A percentile compares a stretch with the other conserved stretches of the same genome.
These are phyloP conservation scores for Sapajus apella DNA, from an alignment of 2,113 vertebrate genomes.

Conservation along the genomic window DNA sequence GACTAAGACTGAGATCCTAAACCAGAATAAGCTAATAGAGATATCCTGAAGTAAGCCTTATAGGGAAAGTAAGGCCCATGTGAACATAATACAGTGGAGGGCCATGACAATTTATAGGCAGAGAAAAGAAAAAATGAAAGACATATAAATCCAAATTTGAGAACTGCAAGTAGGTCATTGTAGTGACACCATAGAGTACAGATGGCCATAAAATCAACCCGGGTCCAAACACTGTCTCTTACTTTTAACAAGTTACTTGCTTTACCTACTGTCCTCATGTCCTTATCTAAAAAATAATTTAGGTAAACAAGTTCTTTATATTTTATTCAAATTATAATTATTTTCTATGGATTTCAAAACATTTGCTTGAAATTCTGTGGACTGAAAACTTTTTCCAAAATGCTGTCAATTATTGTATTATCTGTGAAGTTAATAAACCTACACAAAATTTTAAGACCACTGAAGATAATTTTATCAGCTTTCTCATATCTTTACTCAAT, in stretches of 20 bases:
- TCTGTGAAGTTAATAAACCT: not conserved
- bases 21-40: not conserved
- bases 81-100: not conserved
- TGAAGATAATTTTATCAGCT: not conserved
- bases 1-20: not conserved
- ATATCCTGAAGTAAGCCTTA: not conserved
- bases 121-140: not conserved
- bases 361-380: not conserved
- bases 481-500: not conserved
- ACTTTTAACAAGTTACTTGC: not conserved
- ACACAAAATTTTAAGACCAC: not conserved
- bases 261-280: not conserved
- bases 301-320: not conserved
- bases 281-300: not conserved
- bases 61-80: not conserved
- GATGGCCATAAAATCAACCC: not conserved
- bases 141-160: not conserved
- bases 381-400: not conserved
- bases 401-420: not conserved
- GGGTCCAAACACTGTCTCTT: not conserved
- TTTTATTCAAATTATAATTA: not conserved
- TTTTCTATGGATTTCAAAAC: not conserved
- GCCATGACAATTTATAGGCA: not conserved
- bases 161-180: not conserved
- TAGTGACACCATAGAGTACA: not conserved